Evolutionary conservation across 2,888 invertebrate genomes (phyloP).

Genomic region (Sphaerophoria taeniata): DNA sequence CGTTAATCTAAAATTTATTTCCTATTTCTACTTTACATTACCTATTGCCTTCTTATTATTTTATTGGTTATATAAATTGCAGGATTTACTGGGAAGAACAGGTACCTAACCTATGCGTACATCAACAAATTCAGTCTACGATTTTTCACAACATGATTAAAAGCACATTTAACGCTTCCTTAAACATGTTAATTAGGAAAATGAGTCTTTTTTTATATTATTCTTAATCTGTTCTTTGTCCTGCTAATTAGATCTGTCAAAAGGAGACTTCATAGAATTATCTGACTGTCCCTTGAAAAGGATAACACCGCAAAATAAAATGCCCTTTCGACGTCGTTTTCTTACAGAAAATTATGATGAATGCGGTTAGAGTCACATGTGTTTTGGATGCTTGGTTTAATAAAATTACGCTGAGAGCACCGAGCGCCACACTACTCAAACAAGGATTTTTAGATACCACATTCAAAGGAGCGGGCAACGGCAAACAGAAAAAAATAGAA

Average conservation of each 20-base stretch:
- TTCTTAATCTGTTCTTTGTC: constrained; percentile 62
- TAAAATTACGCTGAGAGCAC: constrained; percentile 68
- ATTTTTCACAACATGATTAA: constrained; percentile 39
- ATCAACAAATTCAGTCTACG: too few relatives aligned
- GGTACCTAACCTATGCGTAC: too few relatives aligned
- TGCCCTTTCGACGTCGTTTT: constrained; percentile 54
- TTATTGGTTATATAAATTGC: too few relatives aligned
- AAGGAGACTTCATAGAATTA: constrained; percentile 61
- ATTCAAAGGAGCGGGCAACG: constrained; percentile 62
- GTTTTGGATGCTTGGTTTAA: constrained; percentile 69
- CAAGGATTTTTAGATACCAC: constrained; percentile 63
- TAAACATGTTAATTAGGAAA: constrained; percentile 71
- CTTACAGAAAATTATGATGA: constrained; percentile 69
- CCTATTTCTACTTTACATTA: too few relatives aligned
- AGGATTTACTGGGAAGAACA: too few relatives aligned
- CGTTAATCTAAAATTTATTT: too few relatives aligned
- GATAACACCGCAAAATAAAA: constrained; percentile 50
- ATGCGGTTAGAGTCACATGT: constrained; percentile 72
- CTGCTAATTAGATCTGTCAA: constrained; percentile 70
- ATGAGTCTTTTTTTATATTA: constrained; percentile 44
- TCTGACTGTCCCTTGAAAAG: constrained; percentile 56
- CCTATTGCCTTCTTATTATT: too few relatives aligned
- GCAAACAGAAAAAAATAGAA: constrained; percentile 40
- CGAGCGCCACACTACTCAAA: constrained; percentile 52
- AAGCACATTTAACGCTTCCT: constrained; percentile 56